Evolutionary conservation across 2,113 vertebrate genomes (phyloP).

Genomic region (Hydropotes inermis): DNA sequence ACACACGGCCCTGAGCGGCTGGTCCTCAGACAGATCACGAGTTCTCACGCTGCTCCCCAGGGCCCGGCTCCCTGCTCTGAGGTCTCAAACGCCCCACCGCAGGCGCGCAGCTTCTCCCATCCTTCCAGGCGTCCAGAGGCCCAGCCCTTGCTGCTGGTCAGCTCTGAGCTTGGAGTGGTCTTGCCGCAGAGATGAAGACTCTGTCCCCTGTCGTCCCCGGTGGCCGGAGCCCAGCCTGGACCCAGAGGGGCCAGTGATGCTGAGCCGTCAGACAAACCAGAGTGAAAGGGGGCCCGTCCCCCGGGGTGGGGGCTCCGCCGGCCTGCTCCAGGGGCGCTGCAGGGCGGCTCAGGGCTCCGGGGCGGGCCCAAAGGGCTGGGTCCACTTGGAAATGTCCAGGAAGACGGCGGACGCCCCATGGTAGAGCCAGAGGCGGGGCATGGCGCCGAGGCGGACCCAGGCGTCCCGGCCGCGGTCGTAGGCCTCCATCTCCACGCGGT

Average conservation of each 20-base stretch:
- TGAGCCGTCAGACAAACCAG: fast-evolving
- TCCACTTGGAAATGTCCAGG: constrained; percentile 91
- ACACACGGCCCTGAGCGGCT: neutral
- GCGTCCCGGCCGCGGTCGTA: constrained; percentile 86
- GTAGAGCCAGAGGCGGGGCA: constrained; percentile 95
- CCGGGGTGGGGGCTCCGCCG: fast-evolving
- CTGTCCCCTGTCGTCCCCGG: fast-evolving
- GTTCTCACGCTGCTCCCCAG: fast-evolving
- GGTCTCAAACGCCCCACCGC: neutral
- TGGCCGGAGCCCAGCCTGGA: neutral
- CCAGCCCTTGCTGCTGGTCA: neutral
- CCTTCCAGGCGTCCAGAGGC: fast-evolving
- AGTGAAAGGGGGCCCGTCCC: fast-evolving
- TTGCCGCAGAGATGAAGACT: neutral
- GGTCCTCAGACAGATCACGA: fast-evolving
- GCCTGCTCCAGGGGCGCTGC: neutral
- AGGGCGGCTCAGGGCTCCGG: neutral
- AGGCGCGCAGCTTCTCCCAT: neutral
- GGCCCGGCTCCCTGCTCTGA: neutral
- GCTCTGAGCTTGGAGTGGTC: neutral
- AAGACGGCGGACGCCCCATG: constrained; percentile 91
- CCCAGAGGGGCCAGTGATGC: neutral
- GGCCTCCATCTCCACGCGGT: constrained; percentile 93
- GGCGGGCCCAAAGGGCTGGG: constrained; percentile 79
- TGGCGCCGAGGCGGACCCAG: constrained; percentile 88